Conservation (phyloP, 1,140 invertebrate species). For the Lethrus apterus region DNA sequence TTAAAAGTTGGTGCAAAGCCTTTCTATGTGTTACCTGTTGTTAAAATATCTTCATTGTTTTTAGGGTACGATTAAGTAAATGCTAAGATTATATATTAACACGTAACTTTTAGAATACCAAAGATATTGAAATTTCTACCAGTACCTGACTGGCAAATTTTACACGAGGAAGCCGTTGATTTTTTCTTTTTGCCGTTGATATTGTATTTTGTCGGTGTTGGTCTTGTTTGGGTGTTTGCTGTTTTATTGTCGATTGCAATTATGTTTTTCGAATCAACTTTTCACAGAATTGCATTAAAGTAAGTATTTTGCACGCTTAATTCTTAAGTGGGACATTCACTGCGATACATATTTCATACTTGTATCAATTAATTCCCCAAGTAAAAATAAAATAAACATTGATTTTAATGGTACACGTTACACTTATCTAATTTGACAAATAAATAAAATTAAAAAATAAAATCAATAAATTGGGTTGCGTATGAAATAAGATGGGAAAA, state of each 20-base stretch:
- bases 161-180: constrained; percentile 34
- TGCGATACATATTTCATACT: no score
- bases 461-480: no score
- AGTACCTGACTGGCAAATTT: constrained; percentile 27
- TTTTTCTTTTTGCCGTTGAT: constrained; percentile 39
- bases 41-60: constrained; percentile 29
- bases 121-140: constrained; percentile 25
- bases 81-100: neutral
- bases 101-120: neutral
- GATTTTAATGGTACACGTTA: no score
- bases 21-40: constrained; percentile 39
- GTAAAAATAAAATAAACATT: no score
- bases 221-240: constrained; percentile 44
- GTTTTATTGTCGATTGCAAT: constrained; percentile 43
- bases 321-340: no score
- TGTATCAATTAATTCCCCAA: no score
- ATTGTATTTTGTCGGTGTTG: constrained; percentile 43
- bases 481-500: no score
- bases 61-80: constrained; percentile 29
- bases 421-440: no score
- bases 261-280: constrained; percentile 50
- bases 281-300: constrained; percentile 50
- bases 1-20: constrained; percentile 40
- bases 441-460: constrained; percentile 3
- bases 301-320: constrained; percentile 39